Evolutionary conservation across 2,888 invertebrate species (phyloP).

Genomic region (Sussaba pulchella): DNA sequence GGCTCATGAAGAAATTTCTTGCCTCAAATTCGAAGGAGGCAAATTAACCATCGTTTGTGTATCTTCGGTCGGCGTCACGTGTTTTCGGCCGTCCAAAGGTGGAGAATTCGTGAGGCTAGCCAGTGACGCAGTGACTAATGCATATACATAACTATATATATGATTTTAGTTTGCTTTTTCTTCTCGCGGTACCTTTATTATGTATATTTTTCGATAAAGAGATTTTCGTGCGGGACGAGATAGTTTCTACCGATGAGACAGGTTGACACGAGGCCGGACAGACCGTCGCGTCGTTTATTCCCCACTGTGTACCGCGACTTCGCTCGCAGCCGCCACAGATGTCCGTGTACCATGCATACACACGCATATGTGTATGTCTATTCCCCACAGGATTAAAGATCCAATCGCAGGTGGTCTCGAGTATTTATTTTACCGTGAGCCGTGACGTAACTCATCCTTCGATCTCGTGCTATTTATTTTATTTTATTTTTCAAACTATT

Average conservation of each 20-base stretch:
- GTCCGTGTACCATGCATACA: conserved; percentile 14
- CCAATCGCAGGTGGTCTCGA: conserved; percentile 59
- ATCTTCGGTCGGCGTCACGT: conserved; percentile 5
- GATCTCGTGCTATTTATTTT: conserved; percentile 2
- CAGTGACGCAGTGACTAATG: conserved; percentile 1
- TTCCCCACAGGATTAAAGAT: conserved; percentile 55
- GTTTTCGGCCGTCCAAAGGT: conserved; percentile 2
- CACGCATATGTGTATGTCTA: too few relatives aligned
- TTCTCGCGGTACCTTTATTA: conserved; percentile 55
- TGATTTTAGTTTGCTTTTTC: conserved; percentile 4
- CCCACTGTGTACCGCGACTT: conserved; percentile 29
- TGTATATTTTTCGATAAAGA: conserved; percentile 66
- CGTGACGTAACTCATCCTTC: conserved; percentile 31
- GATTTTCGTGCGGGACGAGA: conserved; percentile 53
- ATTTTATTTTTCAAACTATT: too few relatives aligned
- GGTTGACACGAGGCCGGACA: conserved; percentile 51
- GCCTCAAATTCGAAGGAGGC: too few relatives aligned
- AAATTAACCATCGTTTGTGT: too few relatives aligned
- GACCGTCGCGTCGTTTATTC: conserved; percentile 18
- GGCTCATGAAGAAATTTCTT: too few relatives aligned
- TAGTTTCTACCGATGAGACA: conserved; percentile 60
- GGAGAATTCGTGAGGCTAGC: conserved; percentile 9
- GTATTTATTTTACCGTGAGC: conserved; percentile 39
- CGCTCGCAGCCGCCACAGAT: conserved; percentile 18
- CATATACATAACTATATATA: conserved; percentile 11